Conservation (phyloP, 2,797 vertebrate species). For the Mastacembelus armatus region DNA sequence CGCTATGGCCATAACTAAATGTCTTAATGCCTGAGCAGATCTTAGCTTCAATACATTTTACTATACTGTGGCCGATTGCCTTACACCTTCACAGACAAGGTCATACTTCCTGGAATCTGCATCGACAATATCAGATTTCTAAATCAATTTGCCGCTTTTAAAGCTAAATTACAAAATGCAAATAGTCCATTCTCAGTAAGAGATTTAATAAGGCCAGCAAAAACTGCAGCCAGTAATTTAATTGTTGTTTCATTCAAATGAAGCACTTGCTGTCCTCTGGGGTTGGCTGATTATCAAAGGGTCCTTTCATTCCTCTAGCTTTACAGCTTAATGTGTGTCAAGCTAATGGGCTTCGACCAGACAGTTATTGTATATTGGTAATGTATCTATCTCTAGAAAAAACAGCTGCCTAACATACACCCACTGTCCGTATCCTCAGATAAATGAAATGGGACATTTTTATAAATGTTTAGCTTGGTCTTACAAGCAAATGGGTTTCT, state of each 20-base stretch:
- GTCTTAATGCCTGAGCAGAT: slow-evolving; percentile 46
- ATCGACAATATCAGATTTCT: slow-evolving; percentile 53
- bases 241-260: slow-evolving; percentile 81
- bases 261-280: slow-evolving; percentile 67
- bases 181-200: slow-evolving; percentile 61
- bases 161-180: slow-evolving; percentile 65
- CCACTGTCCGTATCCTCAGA: slow-evolving; percentile 6
- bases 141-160: slow-evolving; percentile 66
- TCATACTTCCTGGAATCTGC: slow-evolving; percentile 45
- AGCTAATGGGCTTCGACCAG: slow-evolving; percentile 64
- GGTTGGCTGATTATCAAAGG: slow-evolving; percentile 69
- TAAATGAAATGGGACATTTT: slow-evolving; percentile 60
- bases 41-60: slow-evolving; percentile 43
- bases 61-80: slow-evolving; percentile 41
- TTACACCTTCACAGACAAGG: slow-evolving; percentile 64
- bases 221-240: slow-evolving; percentile 71
- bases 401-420: slow-evolving; percentile 28
- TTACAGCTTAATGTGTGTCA: slow-evolving; percentile 48
- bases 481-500: slow-evolving; percentile 52
- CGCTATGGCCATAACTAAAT: slow-evolving; percentile 20
- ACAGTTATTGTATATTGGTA: slow-evolving; percentile 62
- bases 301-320: slow-evolving; percentile 56
- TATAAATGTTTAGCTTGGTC: slow-evolving; percentile 56
- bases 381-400: slow-evolving; percentile 56
- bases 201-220: slow-evolving; percentile 65